Evolutionary conservation across 30 jellyfish, hydroid and myxozoan species (phyloP).

Genomic region (Chrysaora quinquecirrha): DNA sequence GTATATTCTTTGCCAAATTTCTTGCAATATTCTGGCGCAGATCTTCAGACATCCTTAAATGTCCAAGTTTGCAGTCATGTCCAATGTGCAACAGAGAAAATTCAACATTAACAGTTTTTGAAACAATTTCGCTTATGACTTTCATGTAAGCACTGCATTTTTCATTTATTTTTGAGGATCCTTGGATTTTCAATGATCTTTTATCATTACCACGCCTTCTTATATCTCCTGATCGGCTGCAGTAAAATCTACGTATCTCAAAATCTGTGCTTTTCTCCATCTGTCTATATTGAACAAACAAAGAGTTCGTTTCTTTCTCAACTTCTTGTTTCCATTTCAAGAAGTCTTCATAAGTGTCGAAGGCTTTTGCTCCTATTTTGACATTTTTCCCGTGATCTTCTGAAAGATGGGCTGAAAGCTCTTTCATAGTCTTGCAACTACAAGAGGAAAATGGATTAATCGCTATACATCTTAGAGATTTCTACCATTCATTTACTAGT

Average conservation of each 20-base stretch:
- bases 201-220: conserved; percentile 19
- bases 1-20: no score
- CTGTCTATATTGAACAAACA: conserved; percentile 52
- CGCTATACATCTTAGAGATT: no score
- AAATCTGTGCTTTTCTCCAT: not conserved
- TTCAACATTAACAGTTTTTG: conserved; percentile 4
- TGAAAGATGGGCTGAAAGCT: not conserved
- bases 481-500: no score
- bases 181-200: not conserved
- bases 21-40: no score
- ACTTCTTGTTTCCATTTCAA: not conserved
- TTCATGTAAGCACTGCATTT: conserved; percentile 54
- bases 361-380: not conserved
- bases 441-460: no score
- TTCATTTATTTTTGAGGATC: conserved; percentile 13
- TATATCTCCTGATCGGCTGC: conserved; percentile 49
- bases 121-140: conserved; percentile 3
- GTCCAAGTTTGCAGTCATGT: conserved; percentile 29
- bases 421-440: not conserved
- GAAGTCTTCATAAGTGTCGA: not conserved
- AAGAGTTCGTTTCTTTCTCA: conserved; percentile 37
- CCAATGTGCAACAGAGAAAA: conserved; percentile 40
- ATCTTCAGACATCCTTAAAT: not conserved
- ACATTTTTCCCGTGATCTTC: not conserved
- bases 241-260: conserved; percentile 24